Evolutionary conservation across 2,797 vertebrate genomes (phyloP), one percentile per base, ranked within the genome.

Genomic region (Parauchenoglanis punctatus): DNA sequence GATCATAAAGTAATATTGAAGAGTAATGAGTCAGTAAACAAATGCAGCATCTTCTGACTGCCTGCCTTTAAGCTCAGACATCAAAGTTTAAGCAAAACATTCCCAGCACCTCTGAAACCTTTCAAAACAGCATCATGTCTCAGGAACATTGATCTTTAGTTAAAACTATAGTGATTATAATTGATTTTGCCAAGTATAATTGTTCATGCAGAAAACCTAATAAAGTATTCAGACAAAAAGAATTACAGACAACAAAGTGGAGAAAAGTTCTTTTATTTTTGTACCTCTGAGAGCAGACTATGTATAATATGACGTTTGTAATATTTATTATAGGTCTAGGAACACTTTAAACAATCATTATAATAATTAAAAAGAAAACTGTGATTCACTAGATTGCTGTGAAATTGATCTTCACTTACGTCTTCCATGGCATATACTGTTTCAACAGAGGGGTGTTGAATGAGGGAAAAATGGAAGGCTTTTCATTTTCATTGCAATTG

Each of bases 71-170:
- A 92, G 92, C 92, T 92, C 90, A 91, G 89, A 93, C 93, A 94
- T 95, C 93, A 94, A 94, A 94, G 92, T 87, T 88, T 92, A 90
- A 8, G 91, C 78, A 89, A 90, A 92, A 92, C 90, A 92, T 85
- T 91, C 87, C 87, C 89, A 89, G 86, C 76, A 46, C 89, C 91
- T 91, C 86, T 83, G 85, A 91, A 87, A 18, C 91, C 90, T 90
- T 92, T 92, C 52, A 86, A 92, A 92, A 88, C 87, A 88, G 91
- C 87, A 90, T 88, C n/a, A 91, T 88, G 90, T 89, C 85, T 92
- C 87, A 80, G 92, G 90, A 91, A 87, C 70, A 73, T 59, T 84
- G 91, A 90, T 84, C 87, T 63, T 59, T 25, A 35, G n/a, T 8
- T 76, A 84, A 85, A 77, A 89, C 83, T 87, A 25, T 81, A 85